phyloP scores from a whole-genome alignment of 2,113 vertebrate genomes.

The Melanocharis versteri region DNA sequence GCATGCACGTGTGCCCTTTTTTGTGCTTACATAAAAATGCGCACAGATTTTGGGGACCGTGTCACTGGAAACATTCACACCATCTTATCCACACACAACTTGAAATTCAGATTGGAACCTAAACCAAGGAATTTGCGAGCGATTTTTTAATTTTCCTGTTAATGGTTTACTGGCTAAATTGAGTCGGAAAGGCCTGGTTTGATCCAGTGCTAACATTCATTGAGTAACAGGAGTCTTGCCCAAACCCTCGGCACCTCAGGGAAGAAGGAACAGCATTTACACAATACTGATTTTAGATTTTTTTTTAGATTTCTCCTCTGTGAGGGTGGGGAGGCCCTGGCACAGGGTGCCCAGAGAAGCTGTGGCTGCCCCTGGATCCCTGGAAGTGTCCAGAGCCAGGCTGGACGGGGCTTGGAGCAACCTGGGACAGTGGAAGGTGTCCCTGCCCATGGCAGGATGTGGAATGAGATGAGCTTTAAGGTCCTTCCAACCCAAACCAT shows the following conservation, averaged over 20 bases:
- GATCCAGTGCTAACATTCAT: rapidly evolving
- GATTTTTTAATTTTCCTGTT: neutral
- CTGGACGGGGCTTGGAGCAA: rapidly evolving
- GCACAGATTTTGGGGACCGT: neutral
- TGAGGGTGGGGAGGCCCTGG: neutral
- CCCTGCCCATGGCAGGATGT: neutral
- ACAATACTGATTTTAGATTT: neutral
- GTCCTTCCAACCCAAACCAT: neutral
- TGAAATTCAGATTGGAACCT: neutral
- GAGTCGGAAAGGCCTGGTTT: neutral
- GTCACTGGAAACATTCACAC: neutral
- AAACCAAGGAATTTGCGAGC: neutral
- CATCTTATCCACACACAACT: neutral
- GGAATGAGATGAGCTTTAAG: neutral
- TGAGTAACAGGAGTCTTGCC: neutral
- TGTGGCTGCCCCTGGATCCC: neutral
- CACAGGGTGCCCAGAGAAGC: neutral
- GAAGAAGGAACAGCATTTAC: neutral
- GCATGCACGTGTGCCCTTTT: neutral
- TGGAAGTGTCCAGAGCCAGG: rapidly evolving
- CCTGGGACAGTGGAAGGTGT: rapidly evolving
- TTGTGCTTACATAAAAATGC: neutral
- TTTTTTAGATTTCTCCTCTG: neutral
- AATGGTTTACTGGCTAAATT: neutral
- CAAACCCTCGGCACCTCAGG: neutral